Base-by-base conservation (phyloP, 2,113 vertebrate species). In the Channa argus region DNA sequence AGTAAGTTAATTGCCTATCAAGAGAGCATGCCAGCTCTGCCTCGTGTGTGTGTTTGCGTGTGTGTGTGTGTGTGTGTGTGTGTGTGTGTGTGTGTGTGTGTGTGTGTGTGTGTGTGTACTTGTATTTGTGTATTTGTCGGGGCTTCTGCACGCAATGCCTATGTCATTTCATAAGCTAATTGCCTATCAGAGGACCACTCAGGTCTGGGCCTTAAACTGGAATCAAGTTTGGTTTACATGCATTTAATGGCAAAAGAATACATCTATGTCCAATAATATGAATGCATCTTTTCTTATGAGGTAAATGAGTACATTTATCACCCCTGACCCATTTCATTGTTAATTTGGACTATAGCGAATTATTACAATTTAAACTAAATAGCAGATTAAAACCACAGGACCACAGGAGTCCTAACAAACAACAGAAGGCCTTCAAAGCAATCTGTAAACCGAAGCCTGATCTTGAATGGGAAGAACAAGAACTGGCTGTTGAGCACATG, bases 1-100 rank as follows among this genome's bases (percentile, higher is more conserved):
- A 88, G 82, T 64, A 88, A 92, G 89, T 92, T 92, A 92, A 94
- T 94, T 93, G 91, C 89, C 82, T 87, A 90, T 90, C 91, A 90
- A 89, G 92, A 92, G 90, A 92, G 88, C 83, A 86, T 82, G 85
- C 75, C 83, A 70, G 77, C 74, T 63, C 74, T 80, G 74, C 68
- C 58, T 84, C 58, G 41, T 66, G 63, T 68, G 68, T 55, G 63
- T 56, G 50, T 66, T 60, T 64, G 63, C 49, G 74, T 73, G 60
- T 71, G 49, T 39, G 8, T 60, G 67, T 68, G 52, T 76, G 51
- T 68, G 33, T 63, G 63, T 68, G 71, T 76, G 67, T 79, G 68
- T 46, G 56, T 58, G 56, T 53, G 53, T 76, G 47, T 59, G 53
- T 46, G 55, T 39, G 69, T 47, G 58, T 71, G 77, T 55, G 62